Base-by-base conservation (phyloP, 2,797 vertebrate species). In the Taeniopygia guttata region DNA sequence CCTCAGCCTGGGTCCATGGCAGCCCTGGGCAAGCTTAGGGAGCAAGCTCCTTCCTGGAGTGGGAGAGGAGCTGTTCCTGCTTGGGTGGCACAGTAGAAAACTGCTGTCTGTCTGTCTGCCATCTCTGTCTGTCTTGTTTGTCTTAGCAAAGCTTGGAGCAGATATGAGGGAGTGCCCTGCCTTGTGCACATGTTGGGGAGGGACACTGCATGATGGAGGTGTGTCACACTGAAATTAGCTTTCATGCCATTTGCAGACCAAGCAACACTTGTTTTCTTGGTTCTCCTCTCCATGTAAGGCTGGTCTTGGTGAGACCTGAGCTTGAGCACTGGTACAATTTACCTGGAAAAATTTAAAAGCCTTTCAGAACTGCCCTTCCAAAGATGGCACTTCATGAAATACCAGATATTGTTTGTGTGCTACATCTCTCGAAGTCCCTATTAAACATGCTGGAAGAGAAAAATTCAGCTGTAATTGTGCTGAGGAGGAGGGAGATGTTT, bases 121-220 rank as follows among this genome's bases (percentile, higher is more conserved):
- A n/a, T 46, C 13, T 86, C 11, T 36, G 23, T 32, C 16, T 69
- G 18, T 38, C 54, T 46, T 52, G 32, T 36, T 45, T 60, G 25
- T 83, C 43, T 34, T 42, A 29, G 67, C 42, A 68, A 66, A 63
- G 66, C 36, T 55, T 46, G 67, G 36, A 58, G 74, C 56, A 36
- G 42, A 27, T 64, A 4, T 8, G 58, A 73, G 72, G 11, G 38
- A 6, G 62, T 62, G 52, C 67, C 55, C 48, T 34, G 72, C 63
- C 36, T 7, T 55, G 58, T 48, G 64, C 7, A 2, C 0, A 0
- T 9, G 38, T 0, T 11, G 2, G 55, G 40, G 63, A 22, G 34
- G 7, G 51, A 48, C 66, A 15, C 51, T 63, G 27, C 29, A 3
- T 2, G 3, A 4, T 4, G 55, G 32, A 32, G 73, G 4, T 6